Evolutionary conservation across 2,797 vertebrate genomes (phyloP).

Genomic region (Tadarida brasiliensis): DNA sequence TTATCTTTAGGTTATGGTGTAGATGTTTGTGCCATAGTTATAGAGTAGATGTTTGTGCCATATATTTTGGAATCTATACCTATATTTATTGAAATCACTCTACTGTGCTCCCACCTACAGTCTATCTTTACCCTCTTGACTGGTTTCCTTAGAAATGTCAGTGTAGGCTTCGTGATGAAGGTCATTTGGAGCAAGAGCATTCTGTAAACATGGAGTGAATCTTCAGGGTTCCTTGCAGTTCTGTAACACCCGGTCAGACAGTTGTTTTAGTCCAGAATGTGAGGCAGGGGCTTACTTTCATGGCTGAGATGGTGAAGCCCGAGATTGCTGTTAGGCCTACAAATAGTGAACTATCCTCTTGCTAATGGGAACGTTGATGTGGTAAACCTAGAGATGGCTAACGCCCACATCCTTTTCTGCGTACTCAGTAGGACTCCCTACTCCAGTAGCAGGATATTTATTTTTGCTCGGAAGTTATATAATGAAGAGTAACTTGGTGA

Average conservation of each 20-base stretch:
- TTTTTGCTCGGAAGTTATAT: conserved; percentile 68
- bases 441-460: not conserved
- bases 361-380: not conserved
- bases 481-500: conserved; percentile 66
- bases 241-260: not conserved
- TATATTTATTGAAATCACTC: not conserved
- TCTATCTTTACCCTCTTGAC: not conserved
- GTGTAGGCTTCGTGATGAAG: not conserved
- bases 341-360: not conserved
- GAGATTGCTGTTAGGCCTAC: not conserved
- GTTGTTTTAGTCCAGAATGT: not conserved
- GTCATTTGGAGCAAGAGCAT: not conserved
- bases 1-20: not conserved
- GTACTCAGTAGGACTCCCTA: not conserved
- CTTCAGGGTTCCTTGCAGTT: not conserved
- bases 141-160: not conserved
- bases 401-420: not conserved
- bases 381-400: not conserved
- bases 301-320: not conserved
- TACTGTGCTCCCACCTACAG: not conserved
- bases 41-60: not conserved
- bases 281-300: not conserved
- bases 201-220: not conserved
- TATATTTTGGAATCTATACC: not conserved
- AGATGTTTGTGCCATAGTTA: not conserved